Evolutionary conservation across 2,113 vertebrate genomes (phyloP), one percentile per base, ranked within the genome.

Genomic region (Stegastes partitus): DNA sequence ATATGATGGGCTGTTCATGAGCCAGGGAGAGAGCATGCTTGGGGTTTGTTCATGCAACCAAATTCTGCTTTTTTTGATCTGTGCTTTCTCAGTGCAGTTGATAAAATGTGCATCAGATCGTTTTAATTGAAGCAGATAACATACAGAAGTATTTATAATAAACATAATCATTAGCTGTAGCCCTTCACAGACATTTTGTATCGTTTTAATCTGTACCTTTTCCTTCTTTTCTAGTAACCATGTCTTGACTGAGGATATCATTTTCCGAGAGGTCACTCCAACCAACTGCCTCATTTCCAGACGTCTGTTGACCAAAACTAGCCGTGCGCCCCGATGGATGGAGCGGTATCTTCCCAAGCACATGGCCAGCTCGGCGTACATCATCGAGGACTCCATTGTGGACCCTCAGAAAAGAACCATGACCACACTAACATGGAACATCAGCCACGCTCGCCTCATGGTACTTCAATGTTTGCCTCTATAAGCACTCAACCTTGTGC

Each of bases 361-460:
- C 4, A 96, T 98, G 79, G 92, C 97, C 77, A 96, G 96, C 93
- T 96, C 95, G 0, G 98, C 98, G 8, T 99, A 98, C 93, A 94
- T 99, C 91, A 92, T 99, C 8, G 98, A 99, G 94, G 98, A 99
- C 87, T 99, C 98, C 22, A 91, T 99, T 4, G 96, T 99, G 93
- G 97, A 99, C 94, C 96, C 96, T 74, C 93, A 95, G 90, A 96
- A 95, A 89, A 95, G 92, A 93, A 98, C 96, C 91, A 95, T 99
- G 96, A 97, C 97, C 90, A 98, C 98, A 0, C 94, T 98, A 74
- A 97, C 97, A 42, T 98, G 98, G 98, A 99, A 99, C 90, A 97
- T 99, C 92, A 99, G 95, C 90, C 98, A 99, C 0, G 95, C 95
- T 1, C 95, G 96, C 62, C 92, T 99, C 57, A 97, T 99, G 98